These are phyloP conservation scores for Chitala chitala DNA, from an alignment of 2,113 vertebrate genomes.

Conservation along the genomic window DNA sequence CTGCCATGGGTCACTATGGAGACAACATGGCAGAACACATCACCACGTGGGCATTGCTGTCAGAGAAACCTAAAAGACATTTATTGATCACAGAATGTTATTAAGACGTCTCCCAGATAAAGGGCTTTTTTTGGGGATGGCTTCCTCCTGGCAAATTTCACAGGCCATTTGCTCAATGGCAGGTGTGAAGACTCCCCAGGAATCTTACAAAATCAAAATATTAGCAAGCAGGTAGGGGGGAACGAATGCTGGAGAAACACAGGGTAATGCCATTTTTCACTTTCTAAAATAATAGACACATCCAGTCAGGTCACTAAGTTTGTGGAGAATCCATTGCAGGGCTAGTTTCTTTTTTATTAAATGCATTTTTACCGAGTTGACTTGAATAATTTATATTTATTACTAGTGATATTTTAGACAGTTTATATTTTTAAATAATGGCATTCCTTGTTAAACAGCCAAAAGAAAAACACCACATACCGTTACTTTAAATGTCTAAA, in stretches of 20 bases:
- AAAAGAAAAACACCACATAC: too few species aligned
- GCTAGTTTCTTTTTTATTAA: too few species aligned
- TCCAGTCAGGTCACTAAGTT: background rate
- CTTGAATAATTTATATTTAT: too few species aligned
- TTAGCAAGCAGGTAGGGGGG: background rate
- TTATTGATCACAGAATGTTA: constrained; percentile 17
- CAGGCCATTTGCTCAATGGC: constrained; percentile 8
- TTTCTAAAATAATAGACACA: background rate
- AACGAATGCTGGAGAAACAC: background rate
- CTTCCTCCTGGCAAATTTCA: constrained; percentile 8
- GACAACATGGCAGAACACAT: background rate
- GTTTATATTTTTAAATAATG: too few species aligned
- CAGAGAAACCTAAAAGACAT: background rate
- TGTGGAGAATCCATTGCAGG: background rate
- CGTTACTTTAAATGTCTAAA: too few species aligned
- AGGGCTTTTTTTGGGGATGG: background rate
- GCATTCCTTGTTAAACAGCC: too few species aligned
- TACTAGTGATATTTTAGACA: too few species aligned
- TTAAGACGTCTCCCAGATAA: constrained; percentile 6
- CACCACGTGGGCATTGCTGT: background rate
- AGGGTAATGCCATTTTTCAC: too few species aligned
- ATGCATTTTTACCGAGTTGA: too few species aligned
- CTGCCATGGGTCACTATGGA: constrained; percentile 51
- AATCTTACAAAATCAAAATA: background rate
- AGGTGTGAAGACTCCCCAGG: constrained; percentile 1